Base-by-base conservation (phyloP, 2,797 vertebrate species). In the Dryobates pubescens region DNA sequence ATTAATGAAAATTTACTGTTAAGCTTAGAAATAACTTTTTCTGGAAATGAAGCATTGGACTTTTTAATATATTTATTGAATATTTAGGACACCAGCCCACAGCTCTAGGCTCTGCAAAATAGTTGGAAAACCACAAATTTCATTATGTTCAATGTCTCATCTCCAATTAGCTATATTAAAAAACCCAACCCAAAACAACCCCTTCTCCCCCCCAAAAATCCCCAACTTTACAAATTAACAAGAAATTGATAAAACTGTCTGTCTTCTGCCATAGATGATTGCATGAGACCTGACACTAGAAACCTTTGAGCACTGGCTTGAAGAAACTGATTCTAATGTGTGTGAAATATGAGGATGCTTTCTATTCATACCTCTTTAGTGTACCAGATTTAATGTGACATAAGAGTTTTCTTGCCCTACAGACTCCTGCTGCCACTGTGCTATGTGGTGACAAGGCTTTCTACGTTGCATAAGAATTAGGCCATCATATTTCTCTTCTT, bases 1-100 rank as follows among this genome's bases (percentile, higher is more conserved):
- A 95, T 96, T 93, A 96, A 95, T 95, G 95, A 93, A 96, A 95
- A 96, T 85, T 93, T 95, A 56, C 89, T 75, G 49, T 85, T 84
- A 95, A 93, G 87, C 64, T 95, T 78, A 92, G 79, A 95, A 96
- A 73, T 84, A 88, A 79, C 38, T 89, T 96, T 96, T 91, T 96
- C 79, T 89, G 82, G 70, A 93, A 92, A 88, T 82, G 13, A 91
- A 61, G 65, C 45, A 26, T 74, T 93, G 78, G 69, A 61, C 20
- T 12, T 88, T 89, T 87, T 69, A 64, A 61, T 93, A 7, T 71
- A 82, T 94, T 89, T 94, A 73, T 86, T 80, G 49, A 92, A 73
- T 64, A 77, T 89, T 87, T 94, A 88, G 62, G 65, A 67, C 56
- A 89, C 30, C 53, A 89, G 13, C 38, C 30, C 30, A 61, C n/a